Percentiles rank a stretch among this genome's conserved stretches.
phyloP scores from a whole-genome alignment of 2,113 vertebrate genomes.

The Danionella cerebrum region DNA sequence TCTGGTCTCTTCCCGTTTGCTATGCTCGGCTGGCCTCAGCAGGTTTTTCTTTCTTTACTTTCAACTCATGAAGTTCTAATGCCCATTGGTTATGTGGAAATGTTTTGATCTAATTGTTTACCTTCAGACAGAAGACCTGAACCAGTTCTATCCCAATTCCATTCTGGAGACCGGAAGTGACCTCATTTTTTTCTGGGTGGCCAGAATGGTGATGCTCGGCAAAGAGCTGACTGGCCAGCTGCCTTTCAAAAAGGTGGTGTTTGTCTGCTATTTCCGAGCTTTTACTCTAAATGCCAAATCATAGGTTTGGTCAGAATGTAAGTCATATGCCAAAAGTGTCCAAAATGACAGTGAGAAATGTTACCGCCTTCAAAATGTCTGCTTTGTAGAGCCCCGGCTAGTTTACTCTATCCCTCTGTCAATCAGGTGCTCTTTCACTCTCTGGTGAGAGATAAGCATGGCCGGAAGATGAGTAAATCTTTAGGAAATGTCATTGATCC shows the following conservation, averaged over 20 bases:
- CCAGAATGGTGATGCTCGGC: slow-evolving; percentile 86
- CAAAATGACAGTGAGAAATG: background rate
- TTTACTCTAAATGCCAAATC: slow-evolving; percentile 3
- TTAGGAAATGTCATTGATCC: slow-evolving; percentile 87
- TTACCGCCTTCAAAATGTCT: background rate
- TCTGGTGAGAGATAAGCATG: slow-evolving; percentile 80
- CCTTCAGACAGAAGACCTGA: slow-evolving; percentile 71
- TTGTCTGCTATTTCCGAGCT: background rate
- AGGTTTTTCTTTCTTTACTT: slow-evolving; percentile 48
- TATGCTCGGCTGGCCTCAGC: slow-evolving; percentile 82
- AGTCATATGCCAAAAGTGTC: background rate
- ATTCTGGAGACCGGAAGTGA: slow-evolving; percentile 85
- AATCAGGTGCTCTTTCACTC: slow-evolving; percentile 81
- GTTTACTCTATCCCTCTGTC: background rate
- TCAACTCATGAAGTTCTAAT: background rate
- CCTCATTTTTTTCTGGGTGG: slow-evolving; percentile 91
- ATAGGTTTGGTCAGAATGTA: background rate
- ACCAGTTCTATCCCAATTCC: slow-evolving; percentile 77
- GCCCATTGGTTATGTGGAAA: background rate
- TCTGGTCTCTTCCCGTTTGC: slow-evolving; percentile 84
- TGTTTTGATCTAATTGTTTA: background rate
- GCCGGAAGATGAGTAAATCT: slow-evolving; percentile 91
- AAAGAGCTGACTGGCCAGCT: slow-evolving; percentile 74
- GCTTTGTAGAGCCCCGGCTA: background rate
- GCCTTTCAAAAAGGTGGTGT: slow-evolving; percentile 75